These are phyloP conservation scores for Tringa solitaria DNA, from an alignment of 2,113 vertebrate genomes.

Conservation along the genomic window DNA sequence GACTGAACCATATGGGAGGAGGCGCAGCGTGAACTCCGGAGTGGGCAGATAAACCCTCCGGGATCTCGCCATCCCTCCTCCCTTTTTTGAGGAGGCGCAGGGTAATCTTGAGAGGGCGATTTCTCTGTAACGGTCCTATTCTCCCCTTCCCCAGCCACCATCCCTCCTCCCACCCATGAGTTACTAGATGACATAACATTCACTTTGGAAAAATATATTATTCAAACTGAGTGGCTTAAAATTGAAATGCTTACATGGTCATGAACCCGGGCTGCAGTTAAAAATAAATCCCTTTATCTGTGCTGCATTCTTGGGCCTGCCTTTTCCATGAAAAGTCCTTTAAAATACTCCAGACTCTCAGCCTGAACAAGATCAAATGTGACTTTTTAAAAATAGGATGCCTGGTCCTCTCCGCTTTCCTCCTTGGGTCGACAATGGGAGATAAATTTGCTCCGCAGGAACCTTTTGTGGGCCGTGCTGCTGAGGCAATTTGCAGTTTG, in stretches of 20 bases:
- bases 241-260: conserved; percentile 66
- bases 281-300: conserved; percentile 78
- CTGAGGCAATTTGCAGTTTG: conserved; percentile 79
- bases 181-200: conserved; percentile 64
- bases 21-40: neutral
- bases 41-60: neutral
- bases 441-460: conserved; percentile 75
- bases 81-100: neutral
- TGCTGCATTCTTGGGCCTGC: conserved; percentile 37
- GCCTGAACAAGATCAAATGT: conserved; percentile 69
- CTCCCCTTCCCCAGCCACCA: neutral
- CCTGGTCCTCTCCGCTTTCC: conserved; percentile 48
- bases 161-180: conserved; percentile 26
- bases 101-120: neutral
- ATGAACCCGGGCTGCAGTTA: conserved; percentile 63
- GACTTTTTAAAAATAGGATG: conserved; percentile 74
- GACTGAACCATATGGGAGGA: neutral
- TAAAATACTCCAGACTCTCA: conserved; percentile 53
- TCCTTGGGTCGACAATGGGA: conserved; percentile 67
- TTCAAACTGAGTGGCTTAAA: conserved; percentile 67
- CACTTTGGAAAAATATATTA: conserved; percentile 56
- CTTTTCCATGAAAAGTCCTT: conserved; percentile 48
- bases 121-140: neutral
- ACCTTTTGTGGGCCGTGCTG: conserved; percentile 75
- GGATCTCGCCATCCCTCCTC: neutral